Evolutionary conservation across 2,113 vertebrate species (phyloP).

Genomic region (Anolis sagrei): DNA sequence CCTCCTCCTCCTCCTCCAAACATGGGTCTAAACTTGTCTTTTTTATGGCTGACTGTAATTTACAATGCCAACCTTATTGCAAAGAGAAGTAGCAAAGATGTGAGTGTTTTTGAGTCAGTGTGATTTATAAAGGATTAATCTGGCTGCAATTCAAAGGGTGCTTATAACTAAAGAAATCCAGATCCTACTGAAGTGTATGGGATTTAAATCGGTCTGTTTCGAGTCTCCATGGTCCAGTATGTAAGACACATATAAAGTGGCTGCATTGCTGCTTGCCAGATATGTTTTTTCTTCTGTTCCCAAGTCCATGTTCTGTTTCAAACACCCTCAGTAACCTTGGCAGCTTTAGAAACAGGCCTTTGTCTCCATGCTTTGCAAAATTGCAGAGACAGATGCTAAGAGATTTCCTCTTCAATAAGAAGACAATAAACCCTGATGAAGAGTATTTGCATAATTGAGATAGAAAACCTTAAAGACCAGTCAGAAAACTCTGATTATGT

Average conservation of each 20-base stretch:
- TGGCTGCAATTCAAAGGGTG: background rate
- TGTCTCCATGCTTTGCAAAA: background rate
- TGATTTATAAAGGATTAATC: background rate
- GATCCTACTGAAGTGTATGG: background rate
- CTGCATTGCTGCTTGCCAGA: background rate
- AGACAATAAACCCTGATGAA: constrained; percentile 1
- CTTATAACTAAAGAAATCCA: background rate
- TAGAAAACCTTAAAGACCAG: constrained; percentile 33
- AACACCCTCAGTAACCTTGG: background rate
- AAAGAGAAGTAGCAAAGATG: background rate
- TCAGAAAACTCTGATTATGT: background rate
- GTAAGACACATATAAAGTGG: background rate
- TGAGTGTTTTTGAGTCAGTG: background rate
- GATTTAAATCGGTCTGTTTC: background rate
- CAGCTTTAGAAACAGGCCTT: background rate
- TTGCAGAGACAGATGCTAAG: background rate
- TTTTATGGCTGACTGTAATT: background rate
- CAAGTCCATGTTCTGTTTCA: background rate
- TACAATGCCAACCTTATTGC: background rate
- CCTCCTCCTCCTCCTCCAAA: background rate
- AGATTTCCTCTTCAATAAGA: background rate
- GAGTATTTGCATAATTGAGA: constrained; percentile 6
- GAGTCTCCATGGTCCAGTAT: background rate
- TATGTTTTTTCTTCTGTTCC: background rate
- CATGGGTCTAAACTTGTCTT: background rate